Evolutionary conservation across 2,888 invertebrate species (phyloP).

Genomic region (Colostygia pectinataria): DNA sequence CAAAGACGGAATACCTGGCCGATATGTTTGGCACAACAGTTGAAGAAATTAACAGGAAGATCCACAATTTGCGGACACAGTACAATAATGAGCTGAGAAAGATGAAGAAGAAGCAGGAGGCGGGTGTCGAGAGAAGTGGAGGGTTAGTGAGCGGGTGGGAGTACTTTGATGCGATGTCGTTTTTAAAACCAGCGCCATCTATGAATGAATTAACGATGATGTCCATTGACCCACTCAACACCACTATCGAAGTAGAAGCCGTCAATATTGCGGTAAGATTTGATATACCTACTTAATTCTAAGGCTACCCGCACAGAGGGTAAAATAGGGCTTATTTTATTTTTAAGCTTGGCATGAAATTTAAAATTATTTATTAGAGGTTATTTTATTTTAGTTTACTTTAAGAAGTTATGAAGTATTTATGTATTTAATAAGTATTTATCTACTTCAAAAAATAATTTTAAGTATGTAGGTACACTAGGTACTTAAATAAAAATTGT

Average conservation of each 20-base stretch:
- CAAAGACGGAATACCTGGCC: slow-evolving; percentile 63
- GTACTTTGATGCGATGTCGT: slow-evolving; percentile 70
- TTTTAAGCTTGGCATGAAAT: too few relatives aligned
- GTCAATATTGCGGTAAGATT: slow-evolving; percentile 68
- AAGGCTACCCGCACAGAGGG: too few relatives aligned
- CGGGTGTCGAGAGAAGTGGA: slow-evolving; percentile 34
- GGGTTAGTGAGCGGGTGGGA: slow-evolving; percentile 65
- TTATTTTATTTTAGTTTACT: too few relatives aligned
- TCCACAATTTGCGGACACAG: slow-evolving; percentile 72
- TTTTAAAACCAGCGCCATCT: slow-evolving; percentile 53
- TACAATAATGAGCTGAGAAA: slow-evolving; percentile 73
- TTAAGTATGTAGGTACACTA: too few relatives aligned
- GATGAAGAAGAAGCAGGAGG: slow-evolving; percentile 58
- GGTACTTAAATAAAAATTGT: too few relatives aligned
- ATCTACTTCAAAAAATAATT: too few relatives aligned
- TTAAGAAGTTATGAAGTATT: too few relatives aligned
- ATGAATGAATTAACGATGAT: slow-evolving; percentile 27
- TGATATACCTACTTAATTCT: too few relatives aligned
- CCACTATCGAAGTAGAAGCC: slow-evolving; percentile 45
- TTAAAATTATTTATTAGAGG: too few relatives aligned
- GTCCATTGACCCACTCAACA: slow-evolving; percentile 52
- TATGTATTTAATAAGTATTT: too few relatives aligned
- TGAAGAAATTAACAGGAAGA: slow-evolving; percentile 69
- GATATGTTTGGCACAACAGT: slow-evolving; percentile 60
- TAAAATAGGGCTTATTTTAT: too few relatives aligned